Percentiles rank a stretch among this genome's conserved stretches.
These are phyloP conservation scores for Philaethria dido DNA, from an alignment of 2,888 invertebrate genomes.

Conservation along the genomic window DNA sequence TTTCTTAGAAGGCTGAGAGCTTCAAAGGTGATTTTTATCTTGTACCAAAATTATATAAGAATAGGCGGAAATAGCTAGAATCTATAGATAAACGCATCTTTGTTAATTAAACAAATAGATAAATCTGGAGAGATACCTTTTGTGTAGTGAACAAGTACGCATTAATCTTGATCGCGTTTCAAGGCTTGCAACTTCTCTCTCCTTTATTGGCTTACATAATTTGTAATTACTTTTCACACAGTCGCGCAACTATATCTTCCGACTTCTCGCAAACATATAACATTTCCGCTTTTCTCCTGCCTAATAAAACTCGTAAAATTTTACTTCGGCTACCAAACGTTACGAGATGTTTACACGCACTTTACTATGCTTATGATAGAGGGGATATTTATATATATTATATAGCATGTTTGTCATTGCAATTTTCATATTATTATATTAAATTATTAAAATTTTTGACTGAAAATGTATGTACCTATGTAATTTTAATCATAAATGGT, in stretches of 20 bases:
- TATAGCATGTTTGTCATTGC: background rate
- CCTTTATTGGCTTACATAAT: conserved; percentile 71
- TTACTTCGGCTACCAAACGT: background rate
- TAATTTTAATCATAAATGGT: background rate
- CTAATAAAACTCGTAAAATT: conserved; percentile 20
- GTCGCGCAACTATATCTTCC: conserved; percentile 67
- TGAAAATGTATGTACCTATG: background rate
- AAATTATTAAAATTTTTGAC: too few relatives aligned
- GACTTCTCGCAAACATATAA: conserved; percentile 59
- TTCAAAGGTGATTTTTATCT: conserved; percentile 30
- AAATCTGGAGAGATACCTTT: conserved; percentile 51
- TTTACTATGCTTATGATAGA: background rate
- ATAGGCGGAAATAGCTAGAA: conserved; percentile 36
- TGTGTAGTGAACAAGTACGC: conserved; percentile 48
- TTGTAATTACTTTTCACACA: conserved; percentile 74
- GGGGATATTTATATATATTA: background rate
- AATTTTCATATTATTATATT: too few relatives aligned
- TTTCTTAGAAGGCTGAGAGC: conserved; percentile 20
- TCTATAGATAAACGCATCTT: conserved; percentile 46
- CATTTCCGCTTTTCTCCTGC: conserved; percentile 57
- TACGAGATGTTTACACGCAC: conserved; percentile 4
- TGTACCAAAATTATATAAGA: conserved; percentile 34
- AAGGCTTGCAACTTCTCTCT: conserved; percentile 64
- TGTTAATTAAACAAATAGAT: conserved; percentile 55
- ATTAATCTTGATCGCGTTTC: conserved; percentile 57